Conservation (phyloP, 1,140 invertebrate genomes). For the Pantala flavescens region DNA sequence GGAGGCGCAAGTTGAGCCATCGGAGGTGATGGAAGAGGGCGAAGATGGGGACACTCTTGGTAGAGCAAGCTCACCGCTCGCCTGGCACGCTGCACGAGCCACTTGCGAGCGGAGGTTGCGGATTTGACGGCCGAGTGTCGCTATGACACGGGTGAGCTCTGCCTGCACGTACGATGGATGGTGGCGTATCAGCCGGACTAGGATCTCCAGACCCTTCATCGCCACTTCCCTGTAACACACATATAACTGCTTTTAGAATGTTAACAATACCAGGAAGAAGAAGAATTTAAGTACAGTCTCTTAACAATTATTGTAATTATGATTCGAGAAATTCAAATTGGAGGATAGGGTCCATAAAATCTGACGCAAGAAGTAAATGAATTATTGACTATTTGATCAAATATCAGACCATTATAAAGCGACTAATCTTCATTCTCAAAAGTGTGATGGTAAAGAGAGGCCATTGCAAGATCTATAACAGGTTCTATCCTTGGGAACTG, state of each 20-base stretch:
- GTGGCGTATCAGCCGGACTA: constrained; percentile 60
- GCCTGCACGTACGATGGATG: constrained; percentile 51
- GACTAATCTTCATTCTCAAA: no score
- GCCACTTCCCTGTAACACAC: constrained; percentile 57
- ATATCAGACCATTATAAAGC: no score
- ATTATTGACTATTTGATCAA: no score
- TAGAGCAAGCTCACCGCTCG: constrained; percentile 64
- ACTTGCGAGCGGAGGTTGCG: constrained; percentile 85
- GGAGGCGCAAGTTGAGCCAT: neutral
- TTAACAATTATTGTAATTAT: no score
- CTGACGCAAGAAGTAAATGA: no score
- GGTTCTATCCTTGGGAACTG: no score
- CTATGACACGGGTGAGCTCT: constrained; percentile 51
- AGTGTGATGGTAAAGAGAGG: no score
- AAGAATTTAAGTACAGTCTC: neutral
- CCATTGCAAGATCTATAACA: no score
- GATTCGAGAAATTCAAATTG: no score
- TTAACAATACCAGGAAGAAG: neutral
- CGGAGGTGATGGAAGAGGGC: constrained; percentile 22
- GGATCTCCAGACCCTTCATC: constrained; percentile 60
- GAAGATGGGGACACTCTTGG: constrained; percentile 28
- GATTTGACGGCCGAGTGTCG: constrained; percentile 64
- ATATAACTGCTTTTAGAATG: neutral
- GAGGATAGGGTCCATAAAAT: no score
- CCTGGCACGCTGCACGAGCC: constrained; percentile 68